Evolutionary conservation across 2,888 invertebrate genomes (phyloP), one percentile per base, ranked within the genome.

Genomic region (Philaethria dido): DNA sequence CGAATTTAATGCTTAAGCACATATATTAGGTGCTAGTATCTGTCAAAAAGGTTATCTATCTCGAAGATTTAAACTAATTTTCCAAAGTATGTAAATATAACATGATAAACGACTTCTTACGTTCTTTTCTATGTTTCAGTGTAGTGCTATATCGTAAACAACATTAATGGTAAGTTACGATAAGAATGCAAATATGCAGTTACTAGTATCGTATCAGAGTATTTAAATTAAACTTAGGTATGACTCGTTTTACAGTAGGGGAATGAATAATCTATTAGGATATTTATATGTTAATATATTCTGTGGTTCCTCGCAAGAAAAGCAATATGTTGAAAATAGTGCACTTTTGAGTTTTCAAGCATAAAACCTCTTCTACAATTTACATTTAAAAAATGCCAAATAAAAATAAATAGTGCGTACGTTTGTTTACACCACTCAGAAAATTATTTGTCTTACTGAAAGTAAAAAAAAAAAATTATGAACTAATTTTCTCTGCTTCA

Each of bases 1-100:
- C 55, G 48, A 57, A 33, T 69, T 67, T 70, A 67, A 71, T 68
- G 68, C 64, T 69, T 45, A 62, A 64, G 60, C 54, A 69, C 70
- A 70, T 70, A 70, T 69, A 72, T 72, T 65, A 64, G 59, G 45
- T 22, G 66, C 42, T 64, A 63, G 45, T 70, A 67, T 70, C 61
- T 66, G 65, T 70, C 70, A 70, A 60, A 42, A 47, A 59, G 44
- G 63, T 44, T 64, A 54, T 45, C 9, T 60, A 33, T 50, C n/a
- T 60, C 44, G n/a, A 42, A 60, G 25, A 9, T 25, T 39, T 65
- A 65, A 59, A 44, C 25, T 48, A 29, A 11, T 48, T 44, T 44
- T 42, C 47, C 54, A 55, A 54, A 13, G 16, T 57, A 57, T 42
- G 25, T 57, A 25, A 25, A 57, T 42, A 25, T 42, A 42, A 25